A percentile compares a stretch with the other conserved stretches of the same genome.
These are phyloP conservation scores for Ceratotherium simum DNA, from an alignment of 2,113 vertebrate species.

Conservation along the genomic window DNA sequence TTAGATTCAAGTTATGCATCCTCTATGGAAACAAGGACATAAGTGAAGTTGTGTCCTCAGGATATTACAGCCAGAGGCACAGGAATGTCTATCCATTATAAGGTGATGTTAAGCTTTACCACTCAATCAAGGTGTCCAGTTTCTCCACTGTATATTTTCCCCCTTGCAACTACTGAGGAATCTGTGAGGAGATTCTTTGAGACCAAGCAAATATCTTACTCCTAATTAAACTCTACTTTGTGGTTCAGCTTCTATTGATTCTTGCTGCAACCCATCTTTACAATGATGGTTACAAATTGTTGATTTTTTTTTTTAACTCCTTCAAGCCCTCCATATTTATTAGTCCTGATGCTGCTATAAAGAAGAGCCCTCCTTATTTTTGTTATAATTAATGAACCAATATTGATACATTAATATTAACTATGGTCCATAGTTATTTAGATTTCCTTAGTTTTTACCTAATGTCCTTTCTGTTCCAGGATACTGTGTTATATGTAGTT, in stretches of 20 bases:
- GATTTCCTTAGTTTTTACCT: neutral
- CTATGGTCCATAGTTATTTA: neutral
- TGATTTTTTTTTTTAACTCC: neutral
- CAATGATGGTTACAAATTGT: neutral
- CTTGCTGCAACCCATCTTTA: neutral
- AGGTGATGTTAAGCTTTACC: neutral
- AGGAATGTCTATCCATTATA: neutral
- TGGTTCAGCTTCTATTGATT: neutral
- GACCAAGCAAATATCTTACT: neutral
- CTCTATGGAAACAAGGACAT: neutral
- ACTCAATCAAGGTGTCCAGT: neutral
- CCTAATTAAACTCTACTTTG: neutral
- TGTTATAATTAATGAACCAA: neutral
- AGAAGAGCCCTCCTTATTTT: neutral
- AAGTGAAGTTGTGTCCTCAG: neutral
- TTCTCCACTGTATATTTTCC: neutral
- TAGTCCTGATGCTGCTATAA: neutral
- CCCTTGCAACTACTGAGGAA: neutral
- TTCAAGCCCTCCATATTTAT: neutral
- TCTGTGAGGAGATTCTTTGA: neutral
- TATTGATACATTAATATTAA: neutral
- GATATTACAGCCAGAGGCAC: neutral
- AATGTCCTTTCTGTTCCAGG: neutral
- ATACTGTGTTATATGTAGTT: neutral
- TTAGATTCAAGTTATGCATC: slow-evolving; percentile 5